Percentiles rank a stretch among this genome's conserved stretches.
phyloP scores from a whole-genome alignment of 1,140 invertebrate species.

The Rhopalosiphum maidis region DNA sequence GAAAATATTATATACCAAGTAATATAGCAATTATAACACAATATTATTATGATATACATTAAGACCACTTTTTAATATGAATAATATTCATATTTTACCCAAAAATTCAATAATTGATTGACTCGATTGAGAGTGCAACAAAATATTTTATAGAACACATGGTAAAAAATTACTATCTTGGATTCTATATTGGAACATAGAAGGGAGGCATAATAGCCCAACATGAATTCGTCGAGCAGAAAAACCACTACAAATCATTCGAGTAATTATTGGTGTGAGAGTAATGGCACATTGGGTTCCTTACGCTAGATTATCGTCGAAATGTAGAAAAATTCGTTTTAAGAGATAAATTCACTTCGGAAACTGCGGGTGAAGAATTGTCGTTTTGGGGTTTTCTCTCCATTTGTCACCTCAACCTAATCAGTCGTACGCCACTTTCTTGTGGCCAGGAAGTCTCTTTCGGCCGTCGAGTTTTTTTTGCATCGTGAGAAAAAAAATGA shows the following conservation, averaged over 20 bases:
- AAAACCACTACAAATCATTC: slow-evolving; percentile 24
- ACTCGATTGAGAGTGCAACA: background rate
- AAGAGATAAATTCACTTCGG: slow-evolving; percentile 29
- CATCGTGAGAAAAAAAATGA: background rate
- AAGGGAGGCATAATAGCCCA: background rate
- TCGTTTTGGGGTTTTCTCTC: background rate
- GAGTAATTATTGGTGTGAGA: background rate
- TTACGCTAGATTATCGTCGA: background rate
- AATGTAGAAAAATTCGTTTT: background rate
- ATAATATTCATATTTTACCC: background rate
- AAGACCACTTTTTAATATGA: background rate
- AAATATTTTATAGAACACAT: background rate
- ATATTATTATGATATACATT: background rate
- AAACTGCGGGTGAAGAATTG: slow-evolving; percentile 15
- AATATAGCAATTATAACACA: background rate
- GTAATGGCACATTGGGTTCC: background rate
- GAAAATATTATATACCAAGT: background rate
- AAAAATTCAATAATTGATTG: background rate
- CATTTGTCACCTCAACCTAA: slow-evolving; percentile 15
- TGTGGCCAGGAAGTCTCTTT: background rate
- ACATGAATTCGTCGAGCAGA: background rate
- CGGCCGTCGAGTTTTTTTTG: background rate
- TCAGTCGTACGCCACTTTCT: background rate
- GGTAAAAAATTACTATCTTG: background rate
- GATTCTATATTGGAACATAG: background rate